Evolutionary conservation across 2,888 invertebrate species (phyloP).

Genomic region (Tuberolachnus salignus): DNA sequence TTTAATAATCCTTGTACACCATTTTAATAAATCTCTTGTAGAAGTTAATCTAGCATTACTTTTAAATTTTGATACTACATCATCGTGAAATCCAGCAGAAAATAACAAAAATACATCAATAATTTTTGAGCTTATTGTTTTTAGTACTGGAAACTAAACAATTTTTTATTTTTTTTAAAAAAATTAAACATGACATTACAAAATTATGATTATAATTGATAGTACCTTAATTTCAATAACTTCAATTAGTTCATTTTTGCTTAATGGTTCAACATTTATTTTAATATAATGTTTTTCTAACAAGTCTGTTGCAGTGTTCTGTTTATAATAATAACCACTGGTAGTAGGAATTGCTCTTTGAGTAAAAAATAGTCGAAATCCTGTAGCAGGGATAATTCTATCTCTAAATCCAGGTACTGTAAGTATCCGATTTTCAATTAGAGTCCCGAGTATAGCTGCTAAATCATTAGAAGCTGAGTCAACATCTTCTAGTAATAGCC

Average conservation of each 20-base stretch:
- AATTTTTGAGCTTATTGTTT: slow-evolving; percentile 76
- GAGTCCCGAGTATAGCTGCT: slow-evolving; percentile 81
- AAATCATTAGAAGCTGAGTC: slow-evolving; percentile 94
- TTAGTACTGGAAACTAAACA: slow-evolving; percentile 72
- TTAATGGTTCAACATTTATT: slow-evolving; percentile 80
- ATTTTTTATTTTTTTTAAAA: background rate
- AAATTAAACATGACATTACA: background rate
- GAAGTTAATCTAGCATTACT: slow-evolving; percentile 72
- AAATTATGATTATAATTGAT: background rate
- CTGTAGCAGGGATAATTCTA: slow-evolving; percentile 77
- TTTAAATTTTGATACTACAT: slow-evolving; percentile 62
- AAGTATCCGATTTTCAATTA: slow-evolving; percentile 81
- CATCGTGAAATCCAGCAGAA: slow-evolving; percentile 67
- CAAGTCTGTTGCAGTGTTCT: slow-evolving; percentile 68
- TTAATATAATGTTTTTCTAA: slow-evolving; percentile 83
- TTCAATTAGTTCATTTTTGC: slow-evolving; percentile 74
- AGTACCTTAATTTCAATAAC: slow-evolving; percentile 68
- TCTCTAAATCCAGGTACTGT: slow-evolving; percentile 90
- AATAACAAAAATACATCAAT: slow-evolving; percentile 84
- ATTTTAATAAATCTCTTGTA: slow-evolving; percentile 88
- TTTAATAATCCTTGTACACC: slow-evolving; percentile 79
- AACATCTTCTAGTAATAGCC: slow-evolving; percentile 94
- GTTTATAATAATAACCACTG: slow-evolving; percentile 66
- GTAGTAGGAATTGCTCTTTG: slow-evolving; percentile 71
- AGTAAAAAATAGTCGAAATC: slow-evolving; percentile 92